phyloP scores from a whole-genome alignment of 2,113 vertebrate genomes.

The Oceanodroma tethys region DNA sequence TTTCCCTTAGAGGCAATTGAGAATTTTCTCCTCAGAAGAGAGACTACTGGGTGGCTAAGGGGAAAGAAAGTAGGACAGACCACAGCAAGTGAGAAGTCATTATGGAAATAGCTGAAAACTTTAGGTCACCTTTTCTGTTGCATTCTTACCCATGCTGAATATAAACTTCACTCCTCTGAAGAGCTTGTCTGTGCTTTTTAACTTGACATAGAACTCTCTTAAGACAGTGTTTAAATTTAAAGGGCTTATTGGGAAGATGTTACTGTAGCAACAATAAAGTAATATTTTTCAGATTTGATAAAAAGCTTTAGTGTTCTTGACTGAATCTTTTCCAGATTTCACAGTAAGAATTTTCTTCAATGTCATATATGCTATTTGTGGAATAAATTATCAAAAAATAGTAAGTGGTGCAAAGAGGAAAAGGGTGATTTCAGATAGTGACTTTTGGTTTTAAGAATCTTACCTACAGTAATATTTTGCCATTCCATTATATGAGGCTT shows the following conservation, averaged over 20 bases:
- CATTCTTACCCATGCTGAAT: not conserved
- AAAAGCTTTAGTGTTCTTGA: not conserved
- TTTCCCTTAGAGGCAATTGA: not conserved
- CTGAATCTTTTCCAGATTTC: not conserved
- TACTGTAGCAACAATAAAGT: not conserved
- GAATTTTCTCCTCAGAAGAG: not conserved
- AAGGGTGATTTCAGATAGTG: not conserved
- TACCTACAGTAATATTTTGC: not conserved
- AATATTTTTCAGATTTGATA: not conserved
- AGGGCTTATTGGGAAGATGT: not conserved
- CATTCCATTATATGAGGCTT: not conserved
- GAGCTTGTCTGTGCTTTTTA: not conserved
- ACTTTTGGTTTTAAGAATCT: not conserved
- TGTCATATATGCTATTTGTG: not conserved
- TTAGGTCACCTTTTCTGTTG: slow-evolving; percentile 1
- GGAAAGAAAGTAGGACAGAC: slow-evolving; percentile 45
- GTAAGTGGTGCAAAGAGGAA: not conserved
- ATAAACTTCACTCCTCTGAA: not conserved
- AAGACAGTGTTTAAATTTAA: slow-evolving; percentile 5
- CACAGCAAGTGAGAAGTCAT: slow-evolving; percentile 32
- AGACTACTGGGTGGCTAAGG: not conserved
- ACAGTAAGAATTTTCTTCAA: not conserved
- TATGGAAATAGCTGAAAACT: slow-evolving; percentile 36
- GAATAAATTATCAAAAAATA: not conserved
- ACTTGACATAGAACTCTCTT: slow-evolving; percentile 9